These are phyloP conservation scores for Apostichopus japonicus DNA, from an alignment of 35 echinoderm and acorn worm genomes.

Conservation along the genomic window DNA sequence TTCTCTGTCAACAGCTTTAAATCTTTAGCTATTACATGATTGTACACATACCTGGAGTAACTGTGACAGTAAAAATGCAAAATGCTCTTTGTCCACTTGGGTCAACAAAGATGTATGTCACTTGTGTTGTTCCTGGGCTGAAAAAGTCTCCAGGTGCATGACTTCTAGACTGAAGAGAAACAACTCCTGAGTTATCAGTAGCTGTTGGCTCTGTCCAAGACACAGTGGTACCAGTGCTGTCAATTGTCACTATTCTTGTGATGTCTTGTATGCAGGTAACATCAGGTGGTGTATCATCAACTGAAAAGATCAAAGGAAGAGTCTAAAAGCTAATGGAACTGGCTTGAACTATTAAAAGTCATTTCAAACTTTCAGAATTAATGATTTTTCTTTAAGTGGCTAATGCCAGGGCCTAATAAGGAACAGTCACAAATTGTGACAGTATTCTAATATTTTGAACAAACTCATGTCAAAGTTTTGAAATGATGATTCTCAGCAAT, in stretches of 20 bases:
- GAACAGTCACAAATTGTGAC: no score
- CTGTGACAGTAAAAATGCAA: constrained; percentile 26
- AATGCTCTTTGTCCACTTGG: constrained; percentile 5
- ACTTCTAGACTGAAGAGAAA: not conserved
- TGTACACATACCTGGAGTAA: not conserved
- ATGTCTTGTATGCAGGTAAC: not conserved
- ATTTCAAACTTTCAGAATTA: no score
- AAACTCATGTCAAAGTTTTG: no score
- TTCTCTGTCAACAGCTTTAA: no score
- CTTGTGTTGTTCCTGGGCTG: not conserved
- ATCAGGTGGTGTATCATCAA: not conserved
- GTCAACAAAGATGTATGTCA: constrained; percentile 64
- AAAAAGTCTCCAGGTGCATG: not conserved
- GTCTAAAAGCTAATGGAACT: no score
- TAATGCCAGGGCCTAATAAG: no score
- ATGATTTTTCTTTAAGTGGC: no score
- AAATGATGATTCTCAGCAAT: no score
- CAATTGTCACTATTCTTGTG: not conserved
- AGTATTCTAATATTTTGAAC: no score
- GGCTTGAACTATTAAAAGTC: no score
- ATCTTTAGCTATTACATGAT: no score
- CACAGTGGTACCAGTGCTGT: not conserved
- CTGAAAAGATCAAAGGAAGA: not conserved
- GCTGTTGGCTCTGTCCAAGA: constrained; percentile 64
- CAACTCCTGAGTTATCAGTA: constrained; percentile 69